A percentile compares a stretch with the other conserved stretches of the same genome.
phyloP scores from a whole-genome alignment of 2,113 vertebrate species.

The Chrysemys picta region DNA sequence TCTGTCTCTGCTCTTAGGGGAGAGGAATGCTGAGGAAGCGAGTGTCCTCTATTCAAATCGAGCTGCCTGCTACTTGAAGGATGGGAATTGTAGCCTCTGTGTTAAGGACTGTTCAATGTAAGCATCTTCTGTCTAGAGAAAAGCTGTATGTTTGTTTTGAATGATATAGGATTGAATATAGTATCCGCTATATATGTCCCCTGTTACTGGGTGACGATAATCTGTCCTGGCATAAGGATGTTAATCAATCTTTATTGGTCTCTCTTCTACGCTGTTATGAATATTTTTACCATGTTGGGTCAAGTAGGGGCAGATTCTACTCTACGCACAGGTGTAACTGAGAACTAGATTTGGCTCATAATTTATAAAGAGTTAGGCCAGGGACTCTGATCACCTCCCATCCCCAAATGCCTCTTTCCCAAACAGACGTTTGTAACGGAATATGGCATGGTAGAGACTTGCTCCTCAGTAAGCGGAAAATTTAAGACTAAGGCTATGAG shows the following conservation, averaged over 20 bases:
- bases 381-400: not conserved
- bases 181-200: not conserved
- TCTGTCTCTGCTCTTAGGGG: not conserved
- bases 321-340: not conserved
- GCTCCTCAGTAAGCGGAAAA: not conserved
- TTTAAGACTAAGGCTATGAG: not conserved
- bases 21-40: conserved; percentile 84
- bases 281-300: not conserved
- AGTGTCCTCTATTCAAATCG: conserved; percentile 90
- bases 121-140: conserved; percentile 53
- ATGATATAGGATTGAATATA: not conserved
- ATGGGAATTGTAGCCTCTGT: conserved; percentile 89
- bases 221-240: not conserved
- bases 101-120: conserved; percentile 90
- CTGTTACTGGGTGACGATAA: not conserved
- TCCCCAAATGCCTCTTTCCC: not conserved
- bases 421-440: not conserved
- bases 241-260: not conserved
- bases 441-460: not conserved
- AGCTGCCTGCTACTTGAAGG: conserved; percentile 89
- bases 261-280: not conserved
- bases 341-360: not conserved
- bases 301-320: not conserved
- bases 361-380: not conserved
- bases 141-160: not conserved